phyloP scores from a whole-genome alignment of 2,113 vertebrate species.

The Andinoacara biseriatus region DNA sequence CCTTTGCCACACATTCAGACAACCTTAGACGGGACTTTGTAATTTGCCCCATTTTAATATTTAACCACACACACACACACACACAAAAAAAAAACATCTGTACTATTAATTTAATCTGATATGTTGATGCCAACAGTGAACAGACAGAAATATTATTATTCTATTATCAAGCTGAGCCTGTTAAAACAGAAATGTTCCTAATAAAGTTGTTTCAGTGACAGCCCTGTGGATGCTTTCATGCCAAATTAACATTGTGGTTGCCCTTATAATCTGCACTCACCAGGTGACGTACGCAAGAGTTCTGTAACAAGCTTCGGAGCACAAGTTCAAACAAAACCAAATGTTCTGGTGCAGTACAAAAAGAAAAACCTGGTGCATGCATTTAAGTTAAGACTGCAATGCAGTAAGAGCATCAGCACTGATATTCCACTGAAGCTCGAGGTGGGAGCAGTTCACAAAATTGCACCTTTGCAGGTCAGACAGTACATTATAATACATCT shows the following conservation, averaged over 20 bases:
- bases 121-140: slow-evolving; percentile 5
- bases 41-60: neutral
- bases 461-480: neutral
- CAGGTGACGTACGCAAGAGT: slow-evolving; percentile 3
- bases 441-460: neutral
- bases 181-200: neutral
- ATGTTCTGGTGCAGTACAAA: slow-evolving; percentile 39
- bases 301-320: slow-evolving; percentile 27
- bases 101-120: neutral
- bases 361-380: neutral
- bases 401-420: slow-evolving; percentile 54
- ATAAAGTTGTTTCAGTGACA: neutral
- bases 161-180: neutral
- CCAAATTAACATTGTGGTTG: slow-evolving; percentile 1
- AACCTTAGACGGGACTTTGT: neutral
- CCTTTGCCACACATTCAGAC: neutral
- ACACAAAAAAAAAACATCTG: neutral
- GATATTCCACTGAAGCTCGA: slow-evolving; percentile 17
- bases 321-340: slow-evolving; percentile 27
- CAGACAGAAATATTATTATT: neutral
- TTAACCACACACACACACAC: neutral
- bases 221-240: neutral
- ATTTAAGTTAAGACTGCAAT: slow-evolving; percentile 60
- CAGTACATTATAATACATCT: neutral
- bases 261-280: slow-evolving; percentile 4